A percentile compares a stretch with the other conserved stretches of the same genome.
phyloP scores from a whole-genome alignment of 2,797 vertebrate genomes.

The Eulemur rubriventer region DNA sequence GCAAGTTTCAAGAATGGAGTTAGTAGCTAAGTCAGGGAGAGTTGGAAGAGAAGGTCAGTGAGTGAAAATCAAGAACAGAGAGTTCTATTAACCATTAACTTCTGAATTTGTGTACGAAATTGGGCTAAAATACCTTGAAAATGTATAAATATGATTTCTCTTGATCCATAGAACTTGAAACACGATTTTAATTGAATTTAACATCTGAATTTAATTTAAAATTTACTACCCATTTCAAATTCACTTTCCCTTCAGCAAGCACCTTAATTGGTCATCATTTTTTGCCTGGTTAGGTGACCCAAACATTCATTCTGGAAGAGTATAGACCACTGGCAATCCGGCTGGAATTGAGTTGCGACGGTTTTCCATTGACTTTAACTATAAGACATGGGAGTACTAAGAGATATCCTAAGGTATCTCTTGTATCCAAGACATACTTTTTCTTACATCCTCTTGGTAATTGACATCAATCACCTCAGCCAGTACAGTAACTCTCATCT shows the following conservation, averaged over 20 bases:
- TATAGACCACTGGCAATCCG: neutral
- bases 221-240: neutral
- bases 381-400: neutral
- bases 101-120: neutral
- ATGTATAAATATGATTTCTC: neutral
- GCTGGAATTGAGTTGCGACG: neutral
- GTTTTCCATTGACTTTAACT: neutral
- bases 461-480: neutral
- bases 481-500: neutral
- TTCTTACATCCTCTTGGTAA: neutral
- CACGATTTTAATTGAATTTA: neutral
- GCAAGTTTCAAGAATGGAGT: neutral
- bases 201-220: neutral
- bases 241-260: neutral
- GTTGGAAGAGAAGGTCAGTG: neutral
- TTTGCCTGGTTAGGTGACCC: neutral
- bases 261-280: neutral
- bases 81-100: neutral
- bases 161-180: neutral
- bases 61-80: neutral
- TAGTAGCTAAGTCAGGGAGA: neutral
- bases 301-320: neutral
- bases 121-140: neutral
- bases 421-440: neutral
- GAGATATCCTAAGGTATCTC: neutral